Base-by-base conservation (phyloP, 2,888 invertebrate genomes). In the Blastobasis lacticolella region DNA sequence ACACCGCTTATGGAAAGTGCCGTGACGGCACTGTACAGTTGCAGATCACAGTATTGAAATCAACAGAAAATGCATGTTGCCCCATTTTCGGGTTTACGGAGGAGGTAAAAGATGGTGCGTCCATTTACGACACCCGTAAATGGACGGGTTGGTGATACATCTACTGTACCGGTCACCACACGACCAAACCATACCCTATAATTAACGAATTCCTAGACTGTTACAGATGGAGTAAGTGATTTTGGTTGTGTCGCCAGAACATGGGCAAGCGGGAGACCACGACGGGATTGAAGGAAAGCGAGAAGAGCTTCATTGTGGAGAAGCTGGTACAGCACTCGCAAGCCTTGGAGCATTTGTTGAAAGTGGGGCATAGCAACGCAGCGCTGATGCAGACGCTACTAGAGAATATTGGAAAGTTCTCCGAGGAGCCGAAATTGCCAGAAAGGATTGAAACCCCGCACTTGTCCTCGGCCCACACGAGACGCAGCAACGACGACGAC, bases 261-360 rank as follows among this genome's bases (percentile, higher is more conserved):
- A 60, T 66, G 47, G 54, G 49, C 60, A 75, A 73, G 55, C 70
- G 70, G 10, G 69, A 73, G 49, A 55, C 58, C 5, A 45, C 59
- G 5, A 58, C 54, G 53, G 56, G 54, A 53, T 51, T 49, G 46
- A 55, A 57, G 56, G 49, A 61, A 51, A 56, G 10, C 5, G 10
- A 42, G 9, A 42, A 42, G 10, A 42, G 9, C 6, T 78, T 75
- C 52, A 57, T 83, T 10, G 75, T 77, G 58, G 73, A 81, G 5
- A 77, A 74, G 52, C 55, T 83, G 41, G 62, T 71, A 44, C 66
- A 80, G 51, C 81, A 84, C 38, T 69, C 69, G 8, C 75, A 77
- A 66, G 76, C 75, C 0, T 62, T 84, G 50, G 78, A 80, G 48
- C 64, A 73, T 49, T 57, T 86, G 10, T 50, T 78, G 4, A 66